Evolutionary conservation across 2,797 vertebrate genomes (phyloP), one percentile per base, ranked within the genome.

Genomic region (Eremophila alpestris): DNA sequence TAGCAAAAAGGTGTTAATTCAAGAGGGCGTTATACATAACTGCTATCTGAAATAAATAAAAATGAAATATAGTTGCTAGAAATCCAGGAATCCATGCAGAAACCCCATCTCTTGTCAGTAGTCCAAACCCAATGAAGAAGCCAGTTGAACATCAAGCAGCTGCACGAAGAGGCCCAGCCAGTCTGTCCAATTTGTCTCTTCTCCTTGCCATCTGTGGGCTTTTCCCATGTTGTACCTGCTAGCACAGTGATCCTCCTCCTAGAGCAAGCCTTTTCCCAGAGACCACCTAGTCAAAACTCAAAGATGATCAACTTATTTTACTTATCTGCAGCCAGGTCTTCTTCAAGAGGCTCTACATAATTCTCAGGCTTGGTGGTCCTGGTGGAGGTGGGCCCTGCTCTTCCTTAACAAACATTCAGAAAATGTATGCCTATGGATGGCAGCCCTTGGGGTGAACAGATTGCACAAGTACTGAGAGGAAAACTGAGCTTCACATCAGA

Each of bases 281-380:
- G 36, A 70, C 11, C 3, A 77, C 11, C 13, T 60, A 29, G 18
- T 45, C 22, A 45, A 68, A 75, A 55, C 24, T 38, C 49, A 65
- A 46, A 54, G 36, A 32, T 16, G 30, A 62, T 36, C 63, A 49
- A n/a, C 75, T 23, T 36, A 87, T 48, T 34, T 56, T 80, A 54
- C 23, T 95, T 58, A 87, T 77, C 54, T 29, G 49, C 59, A 95
- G 79, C 83, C 91, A 95, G 40, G 26, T 55, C 23, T 91, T 90
- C 87, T 96, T 79, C 56, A 88, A 56, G 38, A 89, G 13, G 89
- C 93, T 32, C 84, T 83, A 27, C 87, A 68, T 2, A 24, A 21
- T 20, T 94, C 41, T 32, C 62, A 81, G 52, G 83, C 9, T 60
- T 86, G 7, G 21, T 92, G 29, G 7, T 76, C 78, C 5, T 62